phyloP scores from a whole-genome alignment of 2,113 vertebrate genomes.

The Caretta caretta region DNA sequence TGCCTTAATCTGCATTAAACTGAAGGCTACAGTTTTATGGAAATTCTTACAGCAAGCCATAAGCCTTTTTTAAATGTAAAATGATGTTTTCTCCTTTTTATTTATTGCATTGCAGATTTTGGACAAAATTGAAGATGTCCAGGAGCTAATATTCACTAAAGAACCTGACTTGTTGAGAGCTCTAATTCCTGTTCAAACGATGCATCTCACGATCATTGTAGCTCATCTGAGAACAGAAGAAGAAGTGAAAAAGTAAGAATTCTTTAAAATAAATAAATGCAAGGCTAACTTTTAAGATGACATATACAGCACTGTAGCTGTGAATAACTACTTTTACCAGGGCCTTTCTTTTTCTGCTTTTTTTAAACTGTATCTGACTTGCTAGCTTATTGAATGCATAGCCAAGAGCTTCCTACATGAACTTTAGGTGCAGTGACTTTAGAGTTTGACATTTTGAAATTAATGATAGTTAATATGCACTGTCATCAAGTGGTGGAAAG shows the following conservation, averaged over 20 bases:
- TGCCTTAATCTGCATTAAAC: background rate
- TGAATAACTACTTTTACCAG: background rate
- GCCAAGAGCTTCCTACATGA: background rate
- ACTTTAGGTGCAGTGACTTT: background rate
- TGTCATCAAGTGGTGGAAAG: background rate
- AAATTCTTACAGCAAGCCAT: background rate
- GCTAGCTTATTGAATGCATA: background rate
- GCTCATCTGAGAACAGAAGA: slow-evolving; percentile 53
- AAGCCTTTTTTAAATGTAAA: background rate
- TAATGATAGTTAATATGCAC: background rate
- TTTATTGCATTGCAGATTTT: slow-evolving; percentile 59
- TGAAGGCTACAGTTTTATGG: background rate
- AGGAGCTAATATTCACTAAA: slow-evolving; percentile 57
- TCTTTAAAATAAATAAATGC: background rate
- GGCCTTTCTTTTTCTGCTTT: background rate
- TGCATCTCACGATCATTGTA: slow-evolving; percentile 46
- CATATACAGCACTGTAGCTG: background rate
- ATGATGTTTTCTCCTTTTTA: background rate
- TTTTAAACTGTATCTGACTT: background rate
- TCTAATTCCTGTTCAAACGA: slow-evolving; percentile 50
- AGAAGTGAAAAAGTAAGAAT: slow-evolving; percentile 66
- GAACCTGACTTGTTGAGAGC: slow-evolving; percentile 60
- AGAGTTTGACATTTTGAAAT: background rate
- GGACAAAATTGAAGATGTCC: slow-evolving; percentile 70
- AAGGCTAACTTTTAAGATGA: background rate